Conservation (phyloP, 2,888 invertebrate species). For the Xestia xanthographa region DNA sequence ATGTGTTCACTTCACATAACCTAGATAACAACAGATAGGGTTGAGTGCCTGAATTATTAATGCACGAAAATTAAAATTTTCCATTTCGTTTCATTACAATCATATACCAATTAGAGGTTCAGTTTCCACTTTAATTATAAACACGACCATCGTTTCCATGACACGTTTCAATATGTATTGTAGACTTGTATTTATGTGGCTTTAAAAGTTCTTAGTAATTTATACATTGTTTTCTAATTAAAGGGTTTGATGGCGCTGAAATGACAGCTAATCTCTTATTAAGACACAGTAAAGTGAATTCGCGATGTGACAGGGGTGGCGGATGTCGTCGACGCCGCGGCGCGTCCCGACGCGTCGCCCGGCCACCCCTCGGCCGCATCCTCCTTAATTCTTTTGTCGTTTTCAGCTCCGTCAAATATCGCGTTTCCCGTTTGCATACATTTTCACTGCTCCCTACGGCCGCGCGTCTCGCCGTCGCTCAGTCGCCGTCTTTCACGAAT, state of each 20-base stretch:
- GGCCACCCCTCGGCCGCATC: slow-evolving; percentile 53
- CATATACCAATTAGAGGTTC: slow-evolving; percentile 44
- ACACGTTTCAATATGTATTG: slow-evolving; percentile 42
- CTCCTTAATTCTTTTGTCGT: slow-evolving; percentile 89
- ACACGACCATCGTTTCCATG: slow-evolving; percentile 42
- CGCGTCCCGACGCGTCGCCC: slow-evolving; percentile 60
- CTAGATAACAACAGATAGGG: slow-evolving; percentile 83
- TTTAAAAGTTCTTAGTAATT: slow-evolving; percentile 53
- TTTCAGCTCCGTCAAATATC: slow-evolving; percentile 89
- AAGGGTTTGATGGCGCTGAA: slow-evolving; percentile 74
- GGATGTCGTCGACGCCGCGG: slow-evolving; percentile 73
- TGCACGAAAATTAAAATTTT: slow-evolving; percentile 63
- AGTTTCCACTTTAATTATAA: slow-evolving; percentile 61
- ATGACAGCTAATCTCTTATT: slow-evolving; percentile 84
- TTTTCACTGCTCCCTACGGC: slow-evolving; percentile 81
- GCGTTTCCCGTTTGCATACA: slow-evolving; percentile 89
- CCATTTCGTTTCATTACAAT: slow-evolving; percentile 57
- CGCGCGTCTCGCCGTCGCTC: slow-evolving; percentile 73
- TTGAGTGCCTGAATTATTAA: slow-evolving; percentile 79
- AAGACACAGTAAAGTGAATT: slow-evolving; percentile 86
- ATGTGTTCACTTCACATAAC: slow-evolving; percentile 87
- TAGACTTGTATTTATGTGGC: slow-evolving; percentile 31
- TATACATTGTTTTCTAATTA: slow-evolving; percentile 71
- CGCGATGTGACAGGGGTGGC: slow-evolving; percentile 72
- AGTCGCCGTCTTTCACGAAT: slow-evolving; percentile 88